Conservation (phyloP, 2,113 vertebrate genomes). For the Bombycilla garrulus region DNA sequence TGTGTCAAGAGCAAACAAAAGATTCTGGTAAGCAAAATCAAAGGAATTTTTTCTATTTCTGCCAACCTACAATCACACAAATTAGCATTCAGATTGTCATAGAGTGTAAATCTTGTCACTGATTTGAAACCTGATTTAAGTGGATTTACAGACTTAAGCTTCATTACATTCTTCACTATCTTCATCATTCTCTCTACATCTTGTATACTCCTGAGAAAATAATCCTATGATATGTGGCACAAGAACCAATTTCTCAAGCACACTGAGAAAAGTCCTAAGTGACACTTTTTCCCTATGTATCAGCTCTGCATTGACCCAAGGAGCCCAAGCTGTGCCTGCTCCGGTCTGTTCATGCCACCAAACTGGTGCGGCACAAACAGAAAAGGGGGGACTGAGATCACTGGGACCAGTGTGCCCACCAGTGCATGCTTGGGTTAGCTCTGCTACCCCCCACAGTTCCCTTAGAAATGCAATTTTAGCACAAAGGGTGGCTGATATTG, state of each 20-base stretch:
- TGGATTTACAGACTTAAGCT: neutral
- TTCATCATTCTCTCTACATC: neutral
- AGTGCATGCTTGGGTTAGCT: neutral
- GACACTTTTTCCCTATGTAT: neutral
- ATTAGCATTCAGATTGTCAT: neutral
- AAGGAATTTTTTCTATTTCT: neutral
- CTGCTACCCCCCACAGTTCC: neutral
- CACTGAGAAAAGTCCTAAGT: neutral
- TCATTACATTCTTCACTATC: neutral
- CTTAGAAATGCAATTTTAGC: neutral
- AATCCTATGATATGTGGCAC: neutral
- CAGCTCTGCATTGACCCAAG: neutral
- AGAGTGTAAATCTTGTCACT: neutral
- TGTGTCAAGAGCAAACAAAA: slow-evolving; percentile 33
- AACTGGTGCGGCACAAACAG: neutral
- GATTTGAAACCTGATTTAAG: neutral
- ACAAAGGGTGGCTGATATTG: neutral
- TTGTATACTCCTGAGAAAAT: neutral
- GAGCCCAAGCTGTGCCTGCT: neutral
- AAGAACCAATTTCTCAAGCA: neutral
- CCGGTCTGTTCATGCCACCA: neutral
- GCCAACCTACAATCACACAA: neutral
- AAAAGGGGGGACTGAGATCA: neutral
- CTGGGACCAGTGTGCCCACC: neutral
- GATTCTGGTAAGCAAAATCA: slow-evolving; percentile 40